A percentile compares a stretch with the other conserved stretches of the same genome.
phyloP scores from a whole-genome alignment of 1,140 invertebrate genomes.

The Drosophila ercepeae region DNA sequence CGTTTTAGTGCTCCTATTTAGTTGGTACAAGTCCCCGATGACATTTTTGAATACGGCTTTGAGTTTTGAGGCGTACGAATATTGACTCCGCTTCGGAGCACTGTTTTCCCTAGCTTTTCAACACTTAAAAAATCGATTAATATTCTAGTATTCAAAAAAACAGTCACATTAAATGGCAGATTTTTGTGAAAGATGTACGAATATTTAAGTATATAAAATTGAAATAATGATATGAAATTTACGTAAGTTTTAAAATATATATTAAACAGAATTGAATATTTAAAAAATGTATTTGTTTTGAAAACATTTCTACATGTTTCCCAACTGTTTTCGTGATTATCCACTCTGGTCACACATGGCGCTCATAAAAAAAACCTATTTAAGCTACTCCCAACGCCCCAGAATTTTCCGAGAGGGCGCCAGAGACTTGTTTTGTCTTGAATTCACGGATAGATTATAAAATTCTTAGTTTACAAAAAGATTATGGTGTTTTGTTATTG shows the following conservation, averaged over 20 bases:
- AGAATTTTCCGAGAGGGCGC: not conserved
- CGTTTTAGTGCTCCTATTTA: not conserved
- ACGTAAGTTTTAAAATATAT: no score
- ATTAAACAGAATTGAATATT: no score
- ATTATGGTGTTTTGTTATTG: conserved; percentile 6
- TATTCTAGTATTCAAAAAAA: no score
- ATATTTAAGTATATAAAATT: no score
- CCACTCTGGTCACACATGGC: not conserved
- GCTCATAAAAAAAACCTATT: not conserved
- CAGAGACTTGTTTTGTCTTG: not conserved
- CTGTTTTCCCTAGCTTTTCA: not conserved
- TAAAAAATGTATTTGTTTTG: no score
- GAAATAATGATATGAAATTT: no score
- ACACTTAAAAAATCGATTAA: not conserved
- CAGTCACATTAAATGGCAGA: no score
- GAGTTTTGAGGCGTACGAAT: not conserved
- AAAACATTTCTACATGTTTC: no score
- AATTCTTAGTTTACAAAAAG: not conserved
- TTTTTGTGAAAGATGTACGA: no score
- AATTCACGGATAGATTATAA: not conserved
- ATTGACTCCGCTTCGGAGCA: no score
- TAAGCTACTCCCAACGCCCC: not conserved
- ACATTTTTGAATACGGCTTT: conserved; percentile 20
- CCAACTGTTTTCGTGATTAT: no score
- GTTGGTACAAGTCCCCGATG: not conserved